Base-by-base conservation (phyloP, 2,797 vertebrate species). In the Sebastes steindachneri region DNA sequence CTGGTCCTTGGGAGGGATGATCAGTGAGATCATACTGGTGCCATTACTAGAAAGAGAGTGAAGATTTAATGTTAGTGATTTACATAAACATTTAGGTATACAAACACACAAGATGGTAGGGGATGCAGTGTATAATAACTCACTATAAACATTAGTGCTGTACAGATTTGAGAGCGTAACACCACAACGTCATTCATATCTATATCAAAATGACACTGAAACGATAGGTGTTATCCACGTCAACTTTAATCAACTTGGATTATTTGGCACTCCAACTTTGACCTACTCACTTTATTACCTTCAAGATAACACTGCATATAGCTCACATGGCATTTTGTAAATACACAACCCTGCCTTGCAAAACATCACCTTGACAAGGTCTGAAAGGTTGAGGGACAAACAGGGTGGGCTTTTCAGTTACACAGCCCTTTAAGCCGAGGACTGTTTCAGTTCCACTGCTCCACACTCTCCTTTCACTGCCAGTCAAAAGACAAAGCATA, bases 1-100 rank as follows among this genome's bases (percentile, higher is more conserved):
- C 97, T 99, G 99, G 96, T 99, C 99, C 97, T 99, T 99, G 73
- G 98, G 98, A 89, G 98, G 99, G 96, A 99, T 99, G 97, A 99
- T 99, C 96, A 99, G 93, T 1, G 98, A 99, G 95, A 99, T 99
- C 99, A 99, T 99, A 94, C 99, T 99, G 96, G 99, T 99, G 92
- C 99, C 99, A 96, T 99, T 99, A 92, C 99, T 99, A 89, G 65
- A 86, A 41, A 89, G 69, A 86, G 17, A 77, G 3, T 45, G n/a
- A 64, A 7, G 31, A 71, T 53, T 35, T 7, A 29, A 76, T 57
- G 58, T 85, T 65, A 86, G n/a, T 25, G 4, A 7, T 70, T 45
- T 51, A 23, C 3, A 77, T 35, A 25, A 45, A 73, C 3, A 67
- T 1, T 19, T 33, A 14, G 0, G 9, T 2, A 28, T 48, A 60